These are phyloP conservation scores for Tupiocoris notatus DNA, from an alignment of 2,888 invertebrate species.

Conservation along the genomic window DNA sequence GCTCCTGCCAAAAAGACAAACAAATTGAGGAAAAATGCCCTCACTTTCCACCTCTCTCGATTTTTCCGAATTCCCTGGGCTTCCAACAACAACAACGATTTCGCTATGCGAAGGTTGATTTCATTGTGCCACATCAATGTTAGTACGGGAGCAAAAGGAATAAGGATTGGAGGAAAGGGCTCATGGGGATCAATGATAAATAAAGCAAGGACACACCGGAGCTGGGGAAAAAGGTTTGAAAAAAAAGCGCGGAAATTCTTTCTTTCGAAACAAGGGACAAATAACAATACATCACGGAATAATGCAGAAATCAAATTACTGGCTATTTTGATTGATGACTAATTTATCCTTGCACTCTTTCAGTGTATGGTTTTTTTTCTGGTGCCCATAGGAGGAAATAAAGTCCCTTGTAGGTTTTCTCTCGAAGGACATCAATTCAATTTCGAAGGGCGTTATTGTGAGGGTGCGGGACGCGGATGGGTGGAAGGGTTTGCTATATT, in stretches of 20 bases:
- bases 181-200: slow-evolving; percentile 45
- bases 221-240: slow-evolving; percentile 42
- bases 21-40: slow-evolving; percentile 48
- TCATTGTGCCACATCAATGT: slow-evolving; percentile 47
- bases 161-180: neutral
- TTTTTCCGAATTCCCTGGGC: neutral
- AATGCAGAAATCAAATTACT: slow-evolving; percentile 48
- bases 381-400: slow-evolving; percentile 39
- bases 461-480: neutral
- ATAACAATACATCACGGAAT: slow-evolving; percentile 30
- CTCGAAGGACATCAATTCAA: slow-evolving; percentile 39
- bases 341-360: slow-evolving; percentile 43
- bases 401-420: slow-evolving; percentile 7
- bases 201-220: no score
- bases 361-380: no score
- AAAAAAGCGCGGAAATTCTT: neutral
- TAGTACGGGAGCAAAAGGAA: slow-evolving; percentile 36
- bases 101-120: slow-evolving; percentile 49
- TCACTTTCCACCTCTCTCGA: slow-evolving; percentile 32
- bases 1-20: slow-evolving; percentile 45
- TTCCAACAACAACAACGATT: slow-evolving; percentile 45
- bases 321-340: slow-evolving; percentile 49
- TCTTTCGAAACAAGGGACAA: neutral
- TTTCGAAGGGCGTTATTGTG: slow-evolving; percentile 33
- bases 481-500: slow-evolving; percentile 43